phyloP scores from a whole-genome alignment of 2,888 invertebrate species.

The Cryptocheilus praepositus region DNA sequence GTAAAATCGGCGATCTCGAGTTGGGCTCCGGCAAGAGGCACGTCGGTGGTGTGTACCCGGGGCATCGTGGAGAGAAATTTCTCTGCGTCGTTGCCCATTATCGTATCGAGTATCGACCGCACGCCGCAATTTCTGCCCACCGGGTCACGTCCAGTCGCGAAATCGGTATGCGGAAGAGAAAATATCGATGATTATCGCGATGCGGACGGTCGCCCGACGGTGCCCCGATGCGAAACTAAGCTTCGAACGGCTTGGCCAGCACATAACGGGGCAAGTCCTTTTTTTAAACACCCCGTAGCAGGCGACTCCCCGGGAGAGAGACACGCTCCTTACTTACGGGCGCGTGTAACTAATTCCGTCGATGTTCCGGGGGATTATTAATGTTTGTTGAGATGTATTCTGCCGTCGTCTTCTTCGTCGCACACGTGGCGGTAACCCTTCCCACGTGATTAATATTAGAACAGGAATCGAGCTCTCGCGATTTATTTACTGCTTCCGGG shows the following conservation, averaged over 20 bases:
- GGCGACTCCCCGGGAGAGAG: too few species aligned
- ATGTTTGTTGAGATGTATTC: too few species aligned
- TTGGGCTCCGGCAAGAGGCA: constrained; percentile 21
- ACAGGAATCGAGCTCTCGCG: too few species aligned
- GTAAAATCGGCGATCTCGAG: constrained; percentile 27
- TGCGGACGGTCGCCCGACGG: constrained; percentile 51
- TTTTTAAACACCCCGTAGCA: too few species aligned
- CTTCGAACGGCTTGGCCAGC: constrained; percentile 13
- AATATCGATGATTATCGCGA: constrained; percentile 71
- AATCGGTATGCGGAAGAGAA: constrained; percentile 73
- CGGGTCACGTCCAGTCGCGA: constrained; percentile 64
- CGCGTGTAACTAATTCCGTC: too few species aligned
- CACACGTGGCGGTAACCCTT: too few species aligned
- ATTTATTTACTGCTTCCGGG: too few species aligned
- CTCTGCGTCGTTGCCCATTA: constrained; percentile 65
- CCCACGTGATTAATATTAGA: too few species aligned
- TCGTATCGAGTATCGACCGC: constrained; percentile 67
- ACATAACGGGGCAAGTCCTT: too few species aligned
- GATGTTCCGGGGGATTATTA: too few species aligned
- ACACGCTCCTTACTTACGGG: too few species aligned
- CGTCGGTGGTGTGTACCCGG: constrained; percentile 30
- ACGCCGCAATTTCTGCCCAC: constrained; percentile 60
- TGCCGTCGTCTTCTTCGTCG: too few species aligned
- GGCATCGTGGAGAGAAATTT: constrained; percentile 55
- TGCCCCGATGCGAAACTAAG: constrained; percentile 56